Conservation (phyloP, 2,888 invertebrate genomes). For the Machimus rusticus region DNA sequence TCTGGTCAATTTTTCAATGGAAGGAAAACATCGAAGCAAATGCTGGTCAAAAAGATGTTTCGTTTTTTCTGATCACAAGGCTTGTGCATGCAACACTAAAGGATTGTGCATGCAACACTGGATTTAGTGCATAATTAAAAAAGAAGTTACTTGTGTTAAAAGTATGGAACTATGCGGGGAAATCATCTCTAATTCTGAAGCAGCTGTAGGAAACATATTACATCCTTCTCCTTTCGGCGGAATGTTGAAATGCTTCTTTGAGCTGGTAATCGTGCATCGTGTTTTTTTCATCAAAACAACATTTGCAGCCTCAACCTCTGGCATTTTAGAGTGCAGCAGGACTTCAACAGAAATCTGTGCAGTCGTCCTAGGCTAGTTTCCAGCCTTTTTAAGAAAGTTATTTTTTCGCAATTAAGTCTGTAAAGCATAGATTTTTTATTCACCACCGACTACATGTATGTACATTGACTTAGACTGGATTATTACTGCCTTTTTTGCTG, state of each 20-base stretch:
- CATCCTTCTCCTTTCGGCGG: neutral
- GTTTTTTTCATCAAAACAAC: neutral
- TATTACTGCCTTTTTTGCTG: conserved; percentile 31
- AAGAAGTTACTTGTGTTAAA: neutral
- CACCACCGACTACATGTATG: conserved; percentile 17
- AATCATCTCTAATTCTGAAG: neutral
- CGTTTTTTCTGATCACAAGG: neutral
- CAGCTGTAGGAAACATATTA: neutral
- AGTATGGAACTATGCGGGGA: neutral
- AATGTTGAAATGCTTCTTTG: neutral
- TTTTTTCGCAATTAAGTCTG: neutral
- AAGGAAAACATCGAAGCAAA: neutral
- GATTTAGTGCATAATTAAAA: neutral
- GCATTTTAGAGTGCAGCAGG: neutral
- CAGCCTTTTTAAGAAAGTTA: neutral
- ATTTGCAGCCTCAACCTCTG: neutral
- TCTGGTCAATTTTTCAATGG: neutral
- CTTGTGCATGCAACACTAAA: neutral
- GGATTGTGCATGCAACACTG: neutral
- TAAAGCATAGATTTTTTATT: neutral
- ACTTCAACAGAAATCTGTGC: neutral
- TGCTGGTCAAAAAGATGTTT: neutral
- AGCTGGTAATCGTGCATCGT: neutral
- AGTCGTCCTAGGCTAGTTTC: neutral
- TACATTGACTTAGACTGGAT: conserved; percentile 11